phyloP scores from a whole-genome alignment of 2,888 invertebrate species.

The Phrixothrix hirtus region DNA sequence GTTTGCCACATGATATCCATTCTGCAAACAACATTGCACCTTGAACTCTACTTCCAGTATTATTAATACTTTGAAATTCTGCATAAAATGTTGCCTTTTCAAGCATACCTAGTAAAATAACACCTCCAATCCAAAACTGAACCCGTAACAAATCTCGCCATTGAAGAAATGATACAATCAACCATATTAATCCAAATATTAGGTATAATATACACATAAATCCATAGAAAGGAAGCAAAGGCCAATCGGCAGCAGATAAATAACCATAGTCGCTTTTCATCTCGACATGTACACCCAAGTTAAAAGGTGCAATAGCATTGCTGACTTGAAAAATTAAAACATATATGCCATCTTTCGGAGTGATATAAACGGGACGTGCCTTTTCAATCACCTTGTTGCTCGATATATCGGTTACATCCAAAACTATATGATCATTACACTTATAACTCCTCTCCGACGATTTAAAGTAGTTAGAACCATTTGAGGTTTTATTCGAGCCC shows the following conservation, averaged over 20 bases:
- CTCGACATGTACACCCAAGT: slow-evolving; percentile 67
- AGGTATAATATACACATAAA: slow-evolving; percentile 89
- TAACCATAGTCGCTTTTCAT: slow-evolving; percentile 80
- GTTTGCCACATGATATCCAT: slow-evolving; percentile 87
- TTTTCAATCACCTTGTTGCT: slow-evolving; percentile 41
- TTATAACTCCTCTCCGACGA: slow-evolving; percentile 38
- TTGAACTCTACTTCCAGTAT: slow-evolving; percentile 65
- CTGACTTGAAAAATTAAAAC: slow-evolving; percentile 62
- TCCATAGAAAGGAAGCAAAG: slow-evolving; percentile 85
- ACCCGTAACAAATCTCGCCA: slow-evolving; percentile 90
- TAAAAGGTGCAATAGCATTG: slow-evolving; percentile 56
- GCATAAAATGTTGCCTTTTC: slow-evolving; percentile 90
- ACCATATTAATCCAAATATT: slow-evolving; percentile 80
- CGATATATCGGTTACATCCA: slow-evolving; percentile 41
- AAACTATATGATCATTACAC: slow-evolving; percentile 50
- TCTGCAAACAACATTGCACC: slow-evolving; percentile 85
- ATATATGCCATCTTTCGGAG: slow-evolving; percentile 74
- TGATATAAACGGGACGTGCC: slow-evolving; percentile 58
- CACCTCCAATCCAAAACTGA: slow-evolving; percentile 95
- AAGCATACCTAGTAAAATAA: slow-evolving; percentile 83
- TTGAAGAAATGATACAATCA: slow-evolving; percentile 78
- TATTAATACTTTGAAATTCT: slow-evolving; percentile 80
- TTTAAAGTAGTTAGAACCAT: slow-evolving; percentile 30
- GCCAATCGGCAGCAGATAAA: slow-evolving; percentile 88
- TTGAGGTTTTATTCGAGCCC: slow-evolving; percentile 23